Evolutionary conservation across 2,797 vertebrate genomes (phyloP).

Genomic region (Carapus acus): DNA sequence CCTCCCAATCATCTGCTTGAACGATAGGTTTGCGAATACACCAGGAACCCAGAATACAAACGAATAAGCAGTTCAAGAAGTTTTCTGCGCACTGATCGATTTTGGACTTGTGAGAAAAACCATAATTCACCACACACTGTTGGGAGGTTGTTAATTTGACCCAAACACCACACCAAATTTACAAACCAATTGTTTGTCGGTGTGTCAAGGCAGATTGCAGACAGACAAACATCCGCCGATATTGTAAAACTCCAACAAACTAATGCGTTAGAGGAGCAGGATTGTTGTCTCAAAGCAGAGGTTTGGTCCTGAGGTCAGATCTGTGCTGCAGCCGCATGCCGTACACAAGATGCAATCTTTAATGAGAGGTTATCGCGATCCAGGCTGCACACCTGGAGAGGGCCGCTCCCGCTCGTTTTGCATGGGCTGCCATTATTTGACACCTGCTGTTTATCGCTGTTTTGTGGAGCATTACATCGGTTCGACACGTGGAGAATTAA

Average conservation of each 20-base stretch:
- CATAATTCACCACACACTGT: slow-evolving; percentile 41
- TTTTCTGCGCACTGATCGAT: slow-evolving; percentile 24
- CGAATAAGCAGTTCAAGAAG: slow-evolving; percentile 18
- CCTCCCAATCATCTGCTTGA: slow-evolving; percentile 14
- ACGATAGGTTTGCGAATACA: slow-evolving; percentile 22
- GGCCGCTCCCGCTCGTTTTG: slow-evolving; percentile 42
- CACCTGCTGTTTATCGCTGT: slow-evolving; percentile 66
- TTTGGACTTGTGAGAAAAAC: slow-evolving; percentile 8
- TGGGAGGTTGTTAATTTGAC: slow-evolving; percentile 36
- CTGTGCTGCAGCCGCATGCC: slow-evolving; percentile 48
- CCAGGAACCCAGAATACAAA: too few relatives aligned
- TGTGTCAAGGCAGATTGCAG: slow-evolving; percentile 45
- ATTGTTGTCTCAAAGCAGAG: slow-evolving; percentile 47
- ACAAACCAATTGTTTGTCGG: slow-evolving; percentile 39
- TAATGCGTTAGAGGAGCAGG: slow-evolving; percentile 43
- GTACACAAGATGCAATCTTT: slow-evolving; percentile 62
- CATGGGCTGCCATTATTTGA: slow-evolving; percentile 64
- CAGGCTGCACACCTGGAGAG: slow-evolving; percentile 72
- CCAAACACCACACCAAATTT: slow-evolving; percentile 48
- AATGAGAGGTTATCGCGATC: slow-evolving; percentile 71
- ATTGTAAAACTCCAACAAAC: slow-evolving; percentile 47
- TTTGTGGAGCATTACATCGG: slow-evolving; percentile 66
- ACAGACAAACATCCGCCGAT: slow-evolving; percentile 39
- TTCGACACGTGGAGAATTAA: slow-evolving; percentile 53
- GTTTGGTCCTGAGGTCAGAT: slow-evolving; percentile 45